A percentile compares a stretch with the other conserved stretches of the same genome.
Conservation (phyloP, 2,113 vertebrate genomes). For the Paralichthys olivaceus region DNA sequence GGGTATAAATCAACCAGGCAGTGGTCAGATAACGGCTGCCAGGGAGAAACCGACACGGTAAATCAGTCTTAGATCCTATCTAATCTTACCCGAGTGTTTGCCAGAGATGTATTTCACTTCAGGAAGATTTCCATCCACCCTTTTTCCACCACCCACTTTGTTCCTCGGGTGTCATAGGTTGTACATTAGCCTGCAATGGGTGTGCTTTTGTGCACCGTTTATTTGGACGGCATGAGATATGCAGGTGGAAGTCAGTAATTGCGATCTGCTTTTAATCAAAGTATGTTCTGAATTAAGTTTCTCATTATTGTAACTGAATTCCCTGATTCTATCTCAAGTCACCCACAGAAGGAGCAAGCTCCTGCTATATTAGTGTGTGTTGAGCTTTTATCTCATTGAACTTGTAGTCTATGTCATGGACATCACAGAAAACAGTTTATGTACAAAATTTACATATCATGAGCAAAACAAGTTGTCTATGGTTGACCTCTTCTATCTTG, state of each 20-base stretch:
- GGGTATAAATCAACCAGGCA: conserved; percentile 75
- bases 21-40: conserved; percentile 79
- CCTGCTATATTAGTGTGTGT: not conserved
- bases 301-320: conserved; percentile 9
- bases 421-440: too few species aligned
- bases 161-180: conserved; percentile 41
- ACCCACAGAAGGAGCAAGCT: not conserved
- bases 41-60: conserved; percentile 77
- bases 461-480: too few species aligned
- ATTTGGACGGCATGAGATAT: not conserved
- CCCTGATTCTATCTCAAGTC: not conserved
- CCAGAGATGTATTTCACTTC: conserved; percentile 75
- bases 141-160: conserved; percentile 59
- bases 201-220: not conserved
- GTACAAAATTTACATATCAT: too few species aligned
- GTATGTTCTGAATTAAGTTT: not conserved
- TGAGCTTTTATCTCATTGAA: not conserved
- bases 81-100: conserved; percentile 65
- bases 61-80: conserved; percentile 77
- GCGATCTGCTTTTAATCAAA: conserved; percentile 3
- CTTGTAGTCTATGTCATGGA: too few species aligned
- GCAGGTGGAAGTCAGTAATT: conserved; percentile 29
- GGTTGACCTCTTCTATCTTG: not conserved
- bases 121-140: conserved; percentile 69
- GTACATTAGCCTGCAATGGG: not conserved